These are phyloP conservation scores for Yponomeuta evonymella DNA, from an alignment of 2,888 invertebrate species.

Conservation along the genomic window DNA sequence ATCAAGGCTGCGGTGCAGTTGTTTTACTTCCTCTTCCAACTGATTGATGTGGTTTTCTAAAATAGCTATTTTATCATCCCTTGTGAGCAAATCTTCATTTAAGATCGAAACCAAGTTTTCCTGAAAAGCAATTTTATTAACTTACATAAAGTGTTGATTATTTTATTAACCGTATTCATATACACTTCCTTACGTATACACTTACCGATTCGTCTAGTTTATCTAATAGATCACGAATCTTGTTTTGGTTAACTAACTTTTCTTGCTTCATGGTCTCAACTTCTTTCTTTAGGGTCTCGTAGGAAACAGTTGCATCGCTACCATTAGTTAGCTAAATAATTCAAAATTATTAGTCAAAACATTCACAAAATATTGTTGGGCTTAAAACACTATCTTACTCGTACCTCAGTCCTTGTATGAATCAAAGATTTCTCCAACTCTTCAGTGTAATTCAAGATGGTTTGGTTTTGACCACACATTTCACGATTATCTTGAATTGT, in stretches of 20 bases:
- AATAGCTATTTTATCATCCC: conserved; percentile 51
- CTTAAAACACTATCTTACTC: neutral
- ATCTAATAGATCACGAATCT: conserved; percentile 44
- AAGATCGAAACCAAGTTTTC: conserved; percentile 26
- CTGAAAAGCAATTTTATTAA: neutral
- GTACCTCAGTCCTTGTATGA: conserved; percentile 48
- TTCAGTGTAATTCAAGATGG: conserved; percentile 36
- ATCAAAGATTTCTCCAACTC: conserved; percentile 49
- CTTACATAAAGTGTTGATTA: neutral
- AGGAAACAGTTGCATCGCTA: conserved; percentile 24
- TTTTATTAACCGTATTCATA: neutral
- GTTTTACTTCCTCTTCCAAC: conserved; percentile 53
- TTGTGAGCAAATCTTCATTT: conserved; percentile 42
- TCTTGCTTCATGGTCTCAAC: conserved; percentile 50
- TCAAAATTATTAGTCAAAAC: neutral
- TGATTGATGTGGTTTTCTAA: conserved; percentile 62
- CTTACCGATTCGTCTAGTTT: conserved; percentile 54
- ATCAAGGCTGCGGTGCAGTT: conserved; percentile 40
- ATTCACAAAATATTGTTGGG: neutral
- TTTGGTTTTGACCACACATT: neutral
- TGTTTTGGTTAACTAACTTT: conserved; percentile 40
- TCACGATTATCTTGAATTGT: neutral
- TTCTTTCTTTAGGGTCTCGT: conserved; percentile 39
- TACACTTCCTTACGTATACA: neutral
- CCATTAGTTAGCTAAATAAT: neutral